Evolutionary conservation across 2,888 invertebrate genomes (phyloP).

Genomic region (Norana najaformis): DNA sequence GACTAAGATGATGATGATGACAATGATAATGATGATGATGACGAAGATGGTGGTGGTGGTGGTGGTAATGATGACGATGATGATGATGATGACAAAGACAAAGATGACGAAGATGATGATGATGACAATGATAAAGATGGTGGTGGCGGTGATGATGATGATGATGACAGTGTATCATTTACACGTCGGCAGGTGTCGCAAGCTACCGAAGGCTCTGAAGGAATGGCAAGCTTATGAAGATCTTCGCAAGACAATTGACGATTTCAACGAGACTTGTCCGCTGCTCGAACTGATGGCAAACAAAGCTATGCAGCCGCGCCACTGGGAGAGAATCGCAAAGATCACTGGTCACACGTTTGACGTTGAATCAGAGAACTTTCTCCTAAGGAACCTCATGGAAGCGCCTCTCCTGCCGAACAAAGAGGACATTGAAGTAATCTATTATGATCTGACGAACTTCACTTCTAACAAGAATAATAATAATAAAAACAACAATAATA

Average conservation of each 20-base stretch:
- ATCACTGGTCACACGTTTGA: constrained; percentile 86
- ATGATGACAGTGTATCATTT: neutral
- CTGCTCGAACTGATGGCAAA: constrained; percentile 92
- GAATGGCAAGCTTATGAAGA: constrained; percentile 98
- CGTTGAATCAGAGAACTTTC: constrained; percentile 89
- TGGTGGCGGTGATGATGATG: too few species aligned
- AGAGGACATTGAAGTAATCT: constrained; percentile 85
- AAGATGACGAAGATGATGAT: too few species aligned
- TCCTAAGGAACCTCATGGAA: constrained; percentile 88
- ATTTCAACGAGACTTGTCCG: constrained; percentile 96
- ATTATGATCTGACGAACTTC: neutral
- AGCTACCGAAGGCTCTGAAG: constrained; percentile 82
- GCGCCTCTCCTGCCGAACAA: constrained; percentile 88
- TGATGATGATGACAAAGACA: neutral
- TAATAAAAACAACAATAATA: too few species aligned
- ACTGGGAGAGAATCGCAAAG: constrained; percentile 93
- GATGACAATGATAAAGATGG: too few species aligned
- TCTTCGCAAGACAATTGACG: constrained; percentile 91
- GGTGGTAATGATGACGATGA: too few species aligned
- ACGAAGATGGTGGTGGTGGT: too few species aligned
- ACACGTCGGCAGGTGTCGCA: constrained; percentile 76
- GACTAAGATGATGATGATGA: too few species aligned
- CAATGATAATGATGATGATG: neutral
- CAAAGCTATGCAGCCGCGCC: constrained; percentile 93
- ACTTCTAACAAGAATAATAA: neutral